phyloP scores from a whole-genome alignment of 2,797 vertebrate species.

The Chaetophractus vellerosus region DNA sequence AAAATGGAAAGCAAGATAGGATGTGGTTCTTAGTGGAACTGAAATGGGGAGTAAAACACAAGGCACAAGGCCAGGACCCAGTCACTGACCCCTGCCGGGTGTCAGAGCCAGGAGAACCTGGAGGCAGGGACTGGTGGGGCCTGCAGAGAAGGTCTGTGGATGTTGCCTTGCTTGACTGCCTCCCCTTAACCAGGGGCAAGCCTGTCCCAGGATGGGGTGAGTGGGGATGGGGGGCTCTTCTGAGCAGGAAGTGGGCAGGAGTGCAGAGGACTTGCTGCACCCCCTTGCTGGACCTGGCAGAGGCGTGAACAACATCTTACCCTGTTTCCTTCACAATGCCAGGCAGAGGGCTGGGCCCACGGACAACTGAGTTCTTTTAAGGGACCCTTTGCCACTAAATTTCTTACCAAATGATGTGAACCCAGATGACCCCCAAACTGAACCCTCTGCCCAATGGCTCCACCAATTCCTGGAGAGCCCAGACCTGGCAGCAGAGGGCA shows the following conservation, averaged over 20 bases:
- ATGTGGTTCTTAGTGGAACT: neutral
- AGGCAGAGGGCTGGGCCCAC: neutral
- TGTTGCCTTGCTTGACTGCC: neutral
- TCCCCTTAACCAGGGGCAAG: neutral
- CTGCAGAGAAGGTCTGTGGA: neutral
- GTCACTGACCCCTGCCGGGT: neutral
- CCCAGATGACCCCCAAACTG: too few relatives aligned
- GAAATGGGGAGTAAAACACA: neutral
- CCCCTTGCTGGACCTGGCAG: neutral
- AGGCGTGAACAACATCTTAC: accelerated
- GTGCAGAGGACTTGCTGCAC: accelerated
- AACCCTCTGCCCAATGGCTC: neutral
- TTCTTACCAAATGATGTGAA: neutral
- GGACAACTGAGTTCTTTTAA: neutral
- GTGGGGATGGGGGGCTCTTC: too few relatives aligned
- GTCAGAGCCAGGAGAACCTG: too few relatives aligned
- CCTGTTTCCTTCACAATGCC: neutral
- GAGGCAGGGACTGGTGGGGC: too few relatives aligned
- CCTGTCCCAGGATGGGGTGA: too few relatives aligned
- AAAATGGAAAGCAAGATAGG: neutral
- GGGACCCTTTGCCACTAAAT: neutral
- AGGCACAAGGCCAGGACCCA: neutral
- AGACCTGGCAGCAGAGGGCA: slow-evolving; percentile 52
- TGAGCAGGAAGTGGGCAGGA: too few relatives aligned
- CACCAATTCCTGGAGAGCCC: neutral